phyloP scores from a whole-genome alignment of 2,888 invertebrate species.

The Eurois occulta region DNA sequence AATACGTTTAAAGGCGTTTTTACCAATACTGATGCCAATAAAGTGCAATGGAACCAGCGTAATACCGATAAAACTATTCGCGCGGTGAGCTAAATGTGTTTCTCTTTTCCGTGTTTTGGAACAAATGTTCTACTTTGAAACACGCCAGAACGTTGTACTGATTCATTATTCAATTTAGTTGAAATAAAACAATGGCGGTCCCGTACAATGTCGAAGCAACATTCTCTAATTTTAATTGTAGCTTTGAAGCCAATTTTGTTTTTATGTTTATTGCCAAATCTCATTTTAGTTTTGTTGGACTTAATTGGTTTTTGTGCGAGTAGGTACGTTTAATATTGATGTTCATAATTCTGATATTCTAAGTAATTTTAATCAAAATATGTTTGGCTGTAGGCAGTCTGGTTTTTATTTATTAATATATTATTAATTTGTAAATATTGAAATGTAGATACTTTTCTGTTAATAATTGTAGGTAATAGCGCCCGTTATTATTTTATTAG shows the following conservation, averaged over 20 bases:
- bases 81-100: conserved; percentile 51
- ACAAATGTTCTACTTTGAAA: conserved; percentile 63
- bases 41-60: conserved; percentile 33
- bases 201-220: conserved; percentile 18
- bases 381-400: neutral
- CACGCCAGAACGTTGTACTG: conserved; percentile 57
- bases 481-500: neutral
- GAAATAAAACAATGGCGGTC: conserved; percentile 56
- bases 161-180: conserved; percentile 65
- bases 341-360: neutral
- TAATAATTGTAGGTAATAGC: neutral
- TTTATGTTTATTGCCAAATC: conserved; percentile 14
- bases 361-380: conserved; percentile 2
- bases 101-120: conserved; percentile 48
- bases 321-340: conserved; percentile 1
- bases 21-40: conserved; percentile 40
- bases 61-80: conserved; percentile 46
- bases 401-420: neutral
- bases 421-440: neutral
- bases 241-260: conserved; percentile 14
- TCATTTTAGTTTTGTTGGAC: conserved; percentile 1
- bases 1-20: conserved; percentile 14
- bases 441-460: neutral
- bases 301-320: conserved; percentile 7
- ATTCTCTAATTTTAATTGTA: conserved; percentile 22